A percentile compares a stretch with the other conserved stretches of the same genome.
Conservation (phyloP, 1,140 invertebrate species). For the Bombyx mandarina region DNA sequence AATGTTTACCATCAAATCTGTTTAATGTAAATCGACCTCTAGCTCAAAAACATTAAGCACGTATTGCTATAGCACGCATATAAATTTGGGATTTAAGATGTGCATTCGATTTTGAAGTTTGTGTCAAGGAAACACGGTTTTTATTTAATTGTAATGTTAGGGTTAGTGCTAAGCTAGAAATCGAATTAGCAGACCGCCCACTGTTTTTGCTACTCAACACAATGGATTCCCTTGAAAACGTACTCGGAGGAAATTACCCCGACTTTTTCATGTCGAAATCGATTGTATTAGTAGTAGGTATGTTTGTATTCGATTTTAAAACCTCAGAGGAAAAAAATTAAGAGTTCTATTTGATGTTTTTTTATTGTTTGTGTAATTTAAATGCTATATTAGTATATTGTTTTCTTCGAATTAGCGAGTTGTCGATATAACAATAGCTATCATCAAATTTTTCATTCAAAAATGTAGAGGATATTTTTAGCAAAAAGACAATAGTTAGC, state of each 20-base stretch:
- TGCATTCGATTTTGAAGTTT: slow-evolving; percentile 14
- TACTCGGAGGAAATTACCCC: slow-evolving; percentile 17
- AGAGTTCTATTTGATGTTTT: too few species aligned
- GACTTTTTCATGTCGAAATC: too few species aligned
- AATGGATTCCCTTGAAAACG: slow-evolving; percentile 38
- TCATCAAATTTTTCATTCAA: too few species aligned
- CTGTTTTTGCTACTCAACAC: slow-evolving; percentile 58
- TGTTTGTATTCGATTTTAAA: too few species aligned
- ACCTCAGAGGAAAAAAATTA: too few species aligned
- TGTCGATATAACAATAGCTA: too few species aligned
- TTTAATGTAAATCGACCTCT: not conserved
- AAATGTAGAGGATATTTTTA: too few species aligned
- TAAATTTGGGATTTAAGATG: slow-evolving; percentile 8
- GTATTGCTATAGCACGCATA: not conserved
- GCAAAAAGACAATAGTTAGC: too few species aligned
- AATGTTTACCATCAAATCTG: slow-evolving; percentile 17
- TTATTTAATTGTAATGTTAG: slow-evolving; percentile 1
- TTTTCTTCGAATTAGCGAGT: too few species aligned
- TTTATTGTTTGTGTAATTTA: too few species aligned
- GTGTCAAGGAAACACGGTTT: not conserved
- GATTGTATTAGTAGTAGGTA: too few species aligned
- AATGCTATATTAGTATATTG: too few species aligned
- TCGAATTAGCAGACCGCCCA: slow-evolving; percentile 58
- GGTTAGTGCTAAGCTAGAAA: slow-evolving; percentile 28
- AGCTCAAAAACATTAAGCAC: slow-evolving; percentile 5